A percentile compares a stretch with the other conserved stretches of the same genome.
These are phyloP conservation scores for Meteorus colon DNA, from an alignment of 2,888 invertebrate species.

Conservation along the genomic window DNA sequence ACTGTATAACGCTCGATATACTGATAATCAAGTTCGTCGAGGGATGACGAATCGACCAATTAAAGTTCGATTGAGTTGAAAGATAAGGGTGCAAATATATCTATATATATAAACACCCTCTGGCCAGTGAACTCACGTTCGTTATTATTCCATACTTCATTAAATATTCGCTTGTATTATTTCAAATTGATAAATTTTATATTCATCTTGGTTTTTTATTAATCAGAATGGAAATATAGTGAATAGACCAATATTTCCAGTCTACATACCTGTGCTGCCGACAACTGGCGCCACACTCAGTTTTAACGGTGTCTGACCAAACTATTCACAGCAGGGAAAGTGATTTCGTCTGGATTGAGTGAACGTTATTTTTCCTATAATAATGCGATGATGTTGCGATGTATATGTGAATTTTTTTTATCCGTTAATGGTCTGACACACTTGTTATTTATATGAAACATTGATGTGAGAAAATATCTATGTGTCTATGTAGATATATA, in stretches of 20 bases:
- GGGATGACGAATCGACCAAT: slow-evolving; percentile 73
- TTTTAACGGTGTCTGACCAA: slow-evolving; percentile 32
- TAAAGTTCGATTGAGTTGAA: slow-evolving; percentile 70
- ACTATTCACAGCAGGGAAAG: not conserved
- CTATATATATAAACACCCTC: slow-evolving; percentile 36
- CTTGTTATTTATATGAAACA: not conserved
- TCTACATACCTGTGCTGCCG: slow-evolving; percentile 50
- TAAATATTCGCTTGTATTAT: slow-evolving; percentile 21
- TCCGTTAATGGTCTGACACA: not conserved
- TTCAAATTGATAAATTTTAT: slow-evolving; percentile 15
- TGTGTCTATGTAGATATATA: too few species aligned
- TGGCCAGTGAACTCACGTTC: slow-evolving; percentile 51
- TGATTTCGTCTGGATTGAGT: too few species aligned
- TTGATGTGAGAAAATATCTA: not conserved
- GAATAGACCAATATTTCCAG: too few species aligned
- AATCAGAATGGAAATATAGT: too few species aligned
- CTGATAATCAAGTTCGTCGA: slow-evolving; percentile 72
- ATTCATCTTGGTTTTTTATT: slow-evolving; percentile 24
- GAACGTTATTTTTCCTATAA: too few species aligned
- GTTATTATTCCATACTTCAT: too few species aligned
- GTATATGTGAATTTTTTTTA: too few species aligned
- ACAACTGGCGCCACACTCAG: slow-evolving; percentile 65
- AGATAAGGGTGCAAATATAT: slow-evolving; percentile 63
- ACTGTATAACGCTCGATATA: slow-evolving; percentile 59
- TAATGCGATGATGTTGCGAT: too few species aligned